Evolutionary conservation across 2,113 vertebrate species (phyloP), one percentile per base, ranked within the genome.

Genomic region (Isichthys henryi): DNA sequence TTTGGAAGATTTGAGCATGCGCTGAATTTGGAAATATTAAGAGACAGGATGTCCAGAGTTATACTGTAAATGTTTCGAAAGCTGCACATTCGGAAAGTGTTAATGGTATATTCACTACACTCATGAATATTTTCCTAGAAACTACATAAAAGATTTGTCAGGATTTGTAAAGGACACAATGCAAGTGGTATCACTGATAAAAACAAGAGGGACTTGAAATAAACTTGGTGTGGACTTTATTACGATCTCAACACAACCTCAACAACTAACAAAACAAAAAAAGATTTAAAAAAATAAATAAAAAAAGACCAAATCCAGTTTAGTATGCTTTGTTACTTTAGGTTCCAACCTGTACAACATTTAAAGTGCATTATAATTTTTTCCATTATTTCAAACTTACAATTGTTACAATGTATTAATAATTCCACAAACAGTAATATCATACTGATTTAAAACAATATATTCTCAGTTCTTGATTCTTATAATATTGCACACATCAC

Each of bases 401-500:
- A 46, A 13, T n/a, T 89, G 21, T 87, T 86, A 89, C 58, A 90
- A 53, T 87, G 86, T 90, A 87, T 45, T 53, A 90, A 77, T 45
- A 46, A 80, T 87, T 56, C 31, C 82, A 85, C 50, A 66, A 85
- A 89, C 77, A 62, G 53, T 89, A n/a, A 66, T 66, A 46, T 27
- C 27, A 90, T 87, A 90, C 10, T 48, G 45, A 87, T 90, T 80
- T 88, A 66, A 77, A 90, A 88, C 46, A 90, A 66, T 90, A 90
- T 88, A 88, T 87, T 87, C 62, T 87, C 89, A 70, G 45, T 31
- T 86, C n/a, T 15, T 86, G 48, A 31, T 77, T 90, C 27, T 74
- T 87, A 87, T 48, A 56, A 87, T 87, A 90, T 90, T 90, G 89
- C 89, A 89, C 89, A 87, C 74, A 90, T n/a, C 86, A 87, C 89